Evolutionary conservation across 23 tunicate genomes (phyloP).

Genomic region (Aplidium turbinatum): DNA sequence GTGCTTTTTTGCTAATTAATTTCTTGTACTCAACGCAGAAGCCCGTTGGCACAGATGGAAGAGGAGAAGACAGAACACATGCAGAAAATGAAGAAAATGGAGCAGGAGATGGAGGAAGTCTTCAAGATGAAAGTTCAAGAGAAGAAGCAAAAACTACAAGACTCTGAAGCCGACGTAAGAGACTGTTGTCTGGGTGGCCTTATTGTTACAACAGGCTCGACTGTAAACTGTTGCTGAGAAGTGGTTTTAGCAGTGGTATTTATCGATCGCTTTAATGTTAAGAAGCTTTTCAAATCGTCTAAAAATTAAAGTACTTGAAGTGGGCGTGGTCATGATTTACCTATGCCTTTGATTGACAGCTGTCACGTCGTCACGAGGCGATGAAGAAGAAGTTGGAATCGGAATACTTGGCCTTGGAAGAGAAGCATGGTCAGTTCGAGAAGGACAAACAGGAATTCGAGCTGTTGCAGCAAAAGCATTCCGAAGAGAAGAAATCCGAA

Average conservation of each 20-base stretch:
- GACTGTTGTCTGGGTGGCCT: too few species aligned
- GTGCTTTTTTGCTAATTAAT: too few species aligned
- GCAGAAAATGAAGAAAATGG: constrained; percentile 99
- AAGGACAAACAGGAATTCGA: constrained; percentile 90
- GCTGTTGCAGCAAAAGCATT: constrained; percentile 22
- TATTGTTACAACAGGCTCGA: too few species aligned
- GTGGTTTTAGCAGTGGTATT: too few species aligned
- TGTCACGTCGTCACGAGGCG: constrained; percentile 87
- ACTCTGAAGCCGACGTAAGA: constrained; percentile 91
- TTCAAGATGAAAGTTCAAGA: constrained; percentile 96
- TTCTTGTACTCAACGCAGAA: too few species aligned
- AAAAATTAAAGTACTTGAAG: too few species aligned
- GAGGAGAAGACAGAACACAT: constrained; percentile 95
- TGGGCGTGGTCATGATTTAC: too few species aligned
- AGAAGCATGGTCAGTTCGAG: constrained; percentile 78
- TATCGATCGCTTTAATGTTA: too few species aligned
- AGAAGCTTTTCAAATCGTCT: too few species aligned
- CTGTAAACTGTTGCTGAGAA: too few species aligned
- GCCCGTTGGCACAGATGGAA: constrained; percentile 95
- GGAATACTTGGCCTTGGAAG: constrained; percentile 74
- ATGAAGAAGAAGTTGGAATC: constrained; percentile 96
- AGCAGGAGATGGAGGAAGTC: constrained; percentile 97
- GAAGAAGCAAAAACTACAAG: constrained; percentile 88
- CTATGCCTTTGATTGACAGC: too few species aligned
- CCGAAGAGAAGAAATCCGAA: constrained; percentile 70